Percentiles rank a stretch among this genome's conserved stretches.
phyloP scores from a whole-genome alignment of 2,888 invertebrate genomes.

The Tachina fera region DNA sequence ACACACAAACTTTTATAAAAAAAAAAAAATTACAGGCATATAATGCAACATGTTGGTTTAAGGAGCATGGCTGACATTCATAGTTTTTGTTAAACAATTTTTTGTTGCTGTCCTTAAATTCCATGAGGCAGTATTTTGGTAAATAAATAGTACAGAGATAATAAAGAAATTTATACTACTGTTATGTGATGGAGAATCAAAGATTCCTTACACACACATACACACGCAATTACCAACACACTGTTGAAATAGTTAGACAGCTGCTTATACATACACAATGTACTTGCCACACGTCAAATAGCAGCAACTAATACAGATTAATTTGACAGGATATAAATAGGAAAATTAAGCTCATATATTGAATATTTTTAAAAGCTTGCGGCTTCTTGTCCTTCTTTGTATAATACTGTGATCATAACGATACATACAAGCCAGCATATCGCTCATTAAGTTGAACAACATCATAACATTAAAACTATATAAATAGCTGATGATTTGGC shows the following conservation, averaged over 20 bases:
- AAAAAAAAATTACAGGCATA: background rate
- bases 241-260: background rate
- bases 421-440: too few relatives aligned
- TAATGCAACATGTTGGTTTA: slow-evolving; percentile 10
- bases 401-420: too few relatives aligned
- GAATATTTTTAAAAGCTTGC: too few relatives aligned
- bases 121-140: too few relatives aligned
- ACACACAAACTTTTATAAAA: slow-evolving; percentile 12
- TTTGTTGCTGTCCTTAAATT: background rate
- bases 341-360: background rate
- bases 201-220: slow-evolving; percentile 33
- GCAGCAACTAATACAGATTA: background rate
- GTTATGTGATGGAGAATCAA: background rate
- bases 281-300: background rate
- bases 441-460: too few relatives aligned
- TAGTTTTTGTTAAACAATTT: slow-evolving; percentile 4
- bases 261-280: background rate
- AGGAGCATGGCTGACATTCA: slow-evolving; percentile 25
- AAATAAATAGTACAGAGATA: background rate
- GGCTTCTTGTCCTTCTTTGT: too few relatives aligned
- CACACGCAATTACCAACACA: background rate
- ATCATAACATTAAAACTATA: too few relatives aligned
- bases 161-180: background rate
- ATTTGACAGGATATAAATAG: background rate
- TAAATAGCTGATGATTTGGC: too few relatives aligned